Evolutionary conservation across 30 jellyfish, hydroid and myxozoan species (phyloP).

Genomic region (Clytia hemisphaerica): DNA sequence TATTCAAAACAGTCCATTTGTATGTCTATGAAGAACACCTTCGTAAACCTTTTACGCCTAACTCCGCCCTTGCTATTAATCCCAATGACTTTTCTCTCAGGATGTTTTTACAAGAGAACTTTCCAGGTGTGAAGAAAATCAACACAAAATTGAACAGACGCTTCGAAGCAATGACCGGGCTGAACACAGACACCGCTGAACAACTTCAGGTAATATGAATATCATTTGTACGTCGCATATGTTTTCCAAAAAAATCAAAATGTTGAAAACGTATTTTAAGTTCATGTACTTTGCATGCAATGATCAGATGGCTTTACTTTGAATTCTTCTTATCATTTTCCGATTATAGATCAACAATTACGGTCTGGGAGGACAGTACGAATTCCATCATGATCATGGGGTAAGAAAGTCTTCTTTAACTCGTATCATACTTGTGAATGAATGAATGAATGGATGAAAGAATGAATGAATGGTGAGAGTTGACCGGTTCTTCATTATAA

Average conservation of each 20-base stretch:
- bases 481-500: no score
- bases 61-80: no score
- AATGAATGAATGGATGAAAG: no score
- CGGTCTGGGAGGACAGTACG: slow-evolving; percentile 98
- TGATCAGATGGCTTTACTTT: not conserved
- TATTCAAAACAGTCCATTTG: no score
- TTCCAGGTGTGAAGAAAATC: slow-evolving; percentile 4
- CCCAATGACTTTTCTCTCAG: slow-evolving; percentile 31
- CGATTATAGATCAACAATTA: slow-evolving; percentile 62
- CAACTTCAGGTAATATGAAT: slow-evolving; percentile 56
- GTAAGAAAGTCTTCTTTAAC: slow-evolving; percentile 22
- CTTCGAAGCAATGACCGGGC: slow-evolving; percentile 49
- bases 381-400: slow-evolving; percentile 89
- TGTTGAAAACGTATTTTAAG: not conserved
- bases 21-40: no score
- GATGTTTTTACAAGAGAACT: slow-evolving; percentile 44
- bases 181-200: slow-evolving; percentile 52
- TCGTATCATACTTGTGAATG: no score
- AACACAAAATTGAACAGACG: slow-evolving; percentile 16
- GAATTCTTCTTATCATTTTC: not conserved
- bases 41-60: no score
- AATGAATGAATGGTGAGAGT: no score
- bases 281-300: not conserved
- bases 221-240: not conserved
- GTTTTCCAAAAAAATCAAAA: not conserved